Evolutionary conservation across 2,888 invertebrate species (phyloP).

Genomic region (Diarsia brunnea): DNA sequence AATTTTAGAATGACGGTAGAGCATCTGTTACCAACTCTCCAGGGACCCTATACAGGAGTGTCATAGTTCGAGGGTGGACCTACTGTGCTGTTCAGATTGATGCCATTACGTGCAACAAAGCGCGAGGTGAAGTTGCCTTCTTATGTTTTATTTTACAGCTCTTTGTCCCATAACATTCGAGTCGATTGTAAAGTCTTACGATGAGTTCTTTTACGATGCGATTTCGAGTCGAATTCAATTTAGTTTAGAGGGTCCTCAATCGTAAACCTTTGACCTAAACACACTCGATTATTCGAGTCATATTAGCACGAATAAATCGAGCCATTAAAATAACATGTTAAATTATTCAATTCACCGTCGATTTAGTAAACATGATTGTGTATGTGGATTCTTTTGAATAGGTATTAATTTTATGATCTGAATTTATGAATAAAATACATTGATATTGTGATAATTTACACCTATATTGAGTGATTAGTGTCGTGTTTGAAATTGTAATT

Average conservation of each 20-base stretch:
- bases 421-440: conserved; percentile 40
- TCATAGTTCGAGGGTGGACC: conserved; percentile 23
- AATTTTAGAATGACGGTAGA: not conserved
- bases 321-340: conserved; percentile 66
- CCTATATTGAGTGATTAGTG: conserved; percentile 44
- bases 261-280: conserved; percentile 87
- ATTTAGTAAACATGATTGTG: conserved; percentile 59
- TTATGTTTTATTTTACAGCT: conserved; percentile 71
- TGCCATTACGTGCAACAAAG: conserved; percentile 49
- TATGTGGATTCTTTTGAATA: conserved; percentile 40
- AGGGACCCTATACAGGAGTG: not conserved
- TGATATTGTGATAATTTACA: conserved; percentile 9
- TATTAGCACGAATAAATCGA: conserved; percentile 75
- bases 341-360: conserved; percentile 64
- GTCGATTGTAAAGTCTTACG: conserved; percentile 80
- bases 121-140: conserved; percentile 59
- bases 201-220: conserved; percentile 85
- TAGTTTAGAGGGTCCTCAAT: conserved; percentile 81
- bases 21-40: no score
- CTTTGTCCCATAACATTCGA: conserved; percentile 73
- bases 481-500: conserved; percentile 23
- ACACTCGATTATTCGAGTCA: conserved; percentile 75
- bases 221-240: conserved; percentile 88
- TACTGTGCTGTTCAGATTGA: conserved; percentile 29
- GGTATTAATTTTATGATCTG: conserved; percentile 35